These are phyloP conservation scores for Eurypyga helias DNA, from an alignment of 2,113 vertebrate genomes.

Conservation along the genomic window DNA sequence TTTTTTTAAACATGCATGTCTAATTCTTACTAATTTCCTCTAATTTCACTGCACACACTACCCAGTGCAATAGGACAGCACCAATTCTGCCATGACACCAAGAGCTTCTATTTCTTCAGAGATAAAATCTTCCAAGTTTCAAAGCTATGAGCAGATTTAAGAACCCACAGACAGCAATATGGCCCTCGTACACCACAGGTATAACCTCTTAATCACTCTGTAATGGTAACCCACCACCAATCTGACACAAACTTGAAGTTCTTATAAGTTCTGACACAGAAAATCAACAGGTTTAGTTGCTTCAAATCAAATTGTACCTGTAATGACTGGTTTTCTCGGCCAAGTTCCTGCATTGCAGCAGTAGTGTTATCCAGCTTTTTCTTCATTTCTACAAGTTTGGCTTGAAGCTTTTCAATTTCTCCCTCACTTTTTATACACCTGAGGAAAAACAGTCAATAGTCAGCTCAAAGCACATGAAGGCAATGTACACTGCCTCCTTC, in stretches of 20 bases:
- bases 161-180: neutral
- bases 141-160: neutral
- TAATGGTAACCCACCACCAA: neutral
- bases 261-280: neutral
- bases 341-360: conserved; percentile 97
- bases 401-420: conserved; percentile 97
- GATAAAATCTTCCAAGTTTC: neutral
- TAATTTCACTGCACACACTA: neutral
- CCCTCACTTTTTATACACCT: conserved; percentile 98
- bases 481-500: neutral
- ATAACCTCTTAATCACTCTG: neutral
- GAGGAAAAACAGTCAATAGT: neutral
- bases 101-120: neutral
- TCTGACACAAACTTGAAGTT: neutral
- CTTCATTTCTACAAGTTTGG: conserved; percentile 90
- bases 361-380: conserved; percentile 96
- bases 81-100: neutral
- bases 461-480: neutral
- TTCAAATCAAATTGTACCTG: conserved; percentile 80
- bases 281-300: neutral
- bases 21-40: neutral
- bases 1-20: neutral
- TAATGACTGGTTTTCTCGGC: conserved; percentile 95
- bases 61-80: neutral
- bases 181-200: neutral